Evolutionary conservation across 2,888 invertebrate genomes (phyloP).

Genomic region (Autographa pulchrina): DNA sequence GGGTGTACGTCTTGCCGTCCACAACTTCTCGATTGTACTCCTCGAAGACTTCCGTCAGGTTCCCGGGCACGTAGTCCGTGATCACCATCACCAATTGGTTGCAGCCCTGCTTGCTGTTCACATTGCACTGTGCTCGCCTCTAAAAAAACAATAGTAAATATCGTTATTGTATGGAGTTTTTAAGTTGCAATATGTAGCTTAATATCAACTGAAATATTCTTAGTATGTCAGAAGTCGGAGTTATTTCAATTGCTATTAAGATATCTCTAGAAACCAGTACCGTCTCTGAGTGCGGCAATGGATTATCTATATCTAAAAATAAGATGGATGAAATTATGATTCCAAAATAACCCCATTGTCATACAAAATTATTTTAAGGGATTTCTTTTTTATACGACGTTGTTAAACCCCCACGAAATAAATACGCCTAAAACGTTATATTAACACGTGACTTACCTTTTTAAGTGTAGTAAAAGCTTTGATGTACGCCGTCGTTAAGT

Average conservation of each 20-base stretch:
- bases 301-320: not conserved
- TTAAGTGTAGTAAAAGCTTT: conserved; percentile 95
- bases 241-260: not conserved
- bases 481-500: conserved; percentile 94
- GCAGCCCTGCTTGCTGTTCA: conserved; percentile 90
- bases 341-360: not conserved
- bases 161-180: not conserved
- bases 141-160: conserved; percentile 47
- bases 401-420: not conserved
- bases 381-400: not conserved
- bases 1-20: conserved; percentile 90
- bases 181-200: not conserved
- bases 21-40: conserved; percentile 93
- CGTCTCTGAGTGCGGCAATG: too few species aligned
- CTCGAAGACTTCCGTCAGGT: conserved; percentile 95
- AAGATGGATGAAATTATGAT: not conserved
- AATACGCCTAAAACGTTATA: not conserved
- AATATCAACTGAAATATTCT: too few species aligned
- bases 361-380: not conserved
- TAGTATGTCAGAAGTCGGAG: too few species aligned
- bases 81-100: conserved; percentile 99
- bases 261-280: not conserved
- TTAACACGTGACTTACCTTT: conserved; percentile 86
- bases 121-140: conserved; percentile 76
- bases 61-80: conserved; percentile 98